Percentiles rank a stretch among this genome's conserved stretches.
phyloP scores from a whole-genome alignment of 2,888 invertebrate species.

The Drosophila fulvimacula region DNA sequence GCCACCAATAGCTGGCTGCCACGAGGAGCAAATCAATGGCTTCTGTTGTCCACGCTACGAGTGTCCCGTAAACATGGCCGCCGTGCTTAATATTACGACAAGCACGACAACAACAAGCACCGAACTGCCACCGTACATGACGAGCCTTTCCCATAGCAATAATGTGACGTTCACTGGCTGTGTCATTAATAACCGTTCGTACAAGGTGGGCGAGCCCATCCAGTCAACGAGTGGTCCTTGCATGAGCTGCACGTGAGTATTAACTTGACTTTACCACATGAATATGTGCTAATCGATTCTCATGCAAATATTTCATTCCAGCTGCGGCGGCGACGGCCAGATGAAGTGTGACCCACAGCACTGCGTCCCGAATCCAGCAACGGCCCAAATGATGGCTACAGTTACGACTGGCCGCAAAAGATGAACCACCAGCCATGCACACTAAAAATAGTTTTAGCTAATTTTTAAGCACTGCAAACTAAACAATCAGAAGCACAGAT shows the following conservation, averaged over 20 bases:
- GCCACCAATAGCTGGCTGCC: conserved; percentile 95
- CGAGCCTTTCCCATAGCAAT: conserved; percentile 91
- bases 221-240: conserved; percentile 95
- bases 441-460: conserved; percentile 82
- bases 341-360: conserved; percentile 97
- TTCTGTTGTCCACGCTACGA: conserved; percentile 98
- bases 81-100: conserved; percentile 92
- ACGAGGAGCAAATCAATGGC: conserved; percentile 95
- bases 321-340: conserved; percentile 96
- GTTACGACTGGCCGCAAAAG: conserved; percentile 89
- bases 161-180: conserved; percentile 90
- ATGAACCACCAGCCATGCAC: conserved; percentile 86
- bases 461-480: conserved; percentile 79
- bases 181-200: conserved; percentile 93
- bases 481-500: conserved; percentile 67
- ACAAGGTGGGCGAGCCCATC: conserved; percentile 93
- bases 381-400: conserved; percentile 95
- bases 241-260: conserved; percentile 96
- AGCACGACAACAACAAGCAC: conserved; percentile 95
- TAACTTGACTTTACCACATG: not conserved
- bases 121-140: conserved; percentile 93
- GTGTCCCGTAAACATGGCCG: conserved; percentile 95
- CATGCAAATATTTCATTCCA: conserved; percentile 16
- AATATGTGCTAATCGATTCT: not conserved
- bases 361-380: conserved; percentile 95